phyloP scores from a whole-genome alignment of 2,113 vertebrate genomes.

The Istiophorus platypterus region DNA sequence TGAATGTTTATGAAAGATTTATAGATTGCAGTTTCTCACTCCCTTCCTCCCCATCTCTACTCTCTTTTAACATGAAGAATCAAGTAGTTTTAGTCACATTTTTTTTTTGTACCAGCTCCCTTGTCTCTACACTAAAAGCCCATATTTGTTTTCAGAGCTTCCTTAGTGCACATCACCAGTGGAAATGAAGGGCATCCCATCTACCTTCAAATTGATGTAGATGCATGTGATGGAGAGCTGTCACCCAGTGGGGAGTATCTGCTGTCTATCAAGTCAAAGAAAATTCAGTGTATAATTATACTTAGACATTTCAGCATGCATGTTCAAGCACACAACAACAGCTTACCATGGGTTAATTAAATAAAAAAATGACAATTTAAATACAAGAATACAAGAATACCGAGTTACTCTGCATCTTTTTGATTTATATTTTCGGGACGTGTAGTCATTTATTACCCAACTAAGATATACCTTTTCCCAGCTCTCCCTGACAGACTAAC shows the following conservation, averaged over 20 bases:
- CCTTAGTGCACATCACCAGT: slow-evolving; percentile 47
- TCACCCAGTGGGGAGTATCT: slow-evolving; percentile 35
- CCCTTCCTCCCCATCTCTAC: slow-evolving; percentile 32
- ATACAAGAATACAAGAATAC: neutral
- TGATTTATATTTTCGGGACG: neutral
- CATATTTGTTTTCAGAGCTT: slow-evolving; percentile 60
- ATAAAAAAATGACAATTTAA: neutral
- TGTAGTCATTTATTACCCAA: neutral
- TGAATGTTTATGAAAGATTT: slow-evolving; percentile 74
- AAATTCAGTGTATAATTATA: slow-evolving; percentile 2
- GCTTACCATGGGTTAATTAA: slow-evolving; percentile 12
- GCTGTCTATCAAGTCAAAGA: slow-evolving; percentile 47
- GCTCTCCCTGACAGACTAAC: neutral
- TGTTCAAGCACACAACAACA: neutral
- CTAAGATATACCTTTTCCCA: neutral
- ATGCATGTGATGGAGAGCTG: slow-evolving; percentile 22
- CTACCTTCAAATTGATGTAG: slow-evolving; percentile 49
- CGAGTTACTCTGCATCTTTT: neutral
- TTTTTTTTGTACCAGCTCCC: slow-evolving; percentile 11
- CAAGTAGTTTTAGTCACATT: slow-evolving; percentile 37
- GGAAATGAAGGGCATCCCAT: slow-evolving; percentile 51
- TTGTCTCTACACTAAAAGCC: slow-evolving; percentile 52
- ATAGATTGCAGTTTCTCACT: slow-evolving; percentile 51
- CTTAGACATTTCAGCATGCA: slow-evolving; percentile 9
- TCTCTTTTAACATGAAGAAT: slow-evolving; percentile 55